Conservation (phyloP, 2,113 vertebrate species). For the Misgurnus mizolepis region DNA sequence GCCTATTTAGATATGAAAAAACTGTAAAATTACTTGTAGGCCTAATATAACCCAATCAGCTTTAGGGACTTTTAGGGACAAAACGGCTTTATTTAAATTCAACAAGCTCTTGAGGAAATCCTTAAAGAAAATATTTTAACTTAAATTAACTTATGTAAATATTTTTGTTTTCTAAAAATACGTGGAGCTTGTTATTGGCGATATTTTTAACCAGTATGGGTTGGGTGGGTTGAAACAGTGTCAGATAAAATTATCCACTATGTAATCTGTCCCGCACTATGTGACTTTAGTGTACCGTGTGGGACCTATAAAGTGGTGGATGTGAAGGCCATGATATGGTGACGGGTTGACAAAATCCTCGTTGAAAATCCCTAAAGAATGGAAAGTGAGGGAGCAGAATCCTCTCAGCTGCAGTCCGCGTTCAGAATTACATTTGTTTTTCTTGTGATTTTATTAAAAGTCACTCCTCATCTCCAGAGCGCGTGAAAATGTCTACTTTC, state of each 20-base stretch:
- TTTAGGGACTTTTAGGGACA: no score
- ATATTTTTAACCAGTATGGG: not conserved
- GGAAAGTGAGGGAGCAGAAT: conserved; percentile 64
- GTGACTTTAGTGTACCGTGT: not conserved
- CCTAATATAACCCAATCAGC: no score
- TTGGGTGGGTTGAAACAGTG: conserved; percentile 23
- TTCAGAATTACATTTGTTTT: conserved; percentile 99
- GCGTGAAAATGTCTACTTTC: conserved; percentile 99
- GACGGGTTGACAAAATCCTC: conserved; percentile 54
- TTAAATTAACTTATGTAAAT: no score
- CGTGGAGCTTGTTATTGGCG: no score
- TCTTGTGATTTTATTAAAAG: conserved; percentile 97
- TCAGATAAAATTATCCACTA: conserved; percentile 69
- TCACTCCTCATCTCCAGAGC: conserved; percentile 92
- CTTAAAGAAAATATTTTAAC: no score
- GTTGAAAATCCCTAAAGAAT: conserved; percentile 43
- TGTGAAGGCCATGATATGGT: conserved; percentile 61
- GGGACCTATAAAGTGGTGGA: conserved; percentile 36
- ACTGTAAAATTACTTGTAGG: no score
- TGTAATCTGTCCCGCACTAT: conserved; percentile 53
- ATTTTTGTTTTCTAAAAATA: no score
- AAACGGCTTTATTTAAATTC: no score
- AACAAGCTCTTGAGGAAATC: no score
- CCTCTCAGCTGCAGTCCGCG: conserved; percentile 84
- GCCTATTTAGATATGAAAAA: no score